Evolutionary conservation across 2,113 vertebrate species (phyloP).

Genomic region (Stomatorhinus ivindoensis): DNA sequence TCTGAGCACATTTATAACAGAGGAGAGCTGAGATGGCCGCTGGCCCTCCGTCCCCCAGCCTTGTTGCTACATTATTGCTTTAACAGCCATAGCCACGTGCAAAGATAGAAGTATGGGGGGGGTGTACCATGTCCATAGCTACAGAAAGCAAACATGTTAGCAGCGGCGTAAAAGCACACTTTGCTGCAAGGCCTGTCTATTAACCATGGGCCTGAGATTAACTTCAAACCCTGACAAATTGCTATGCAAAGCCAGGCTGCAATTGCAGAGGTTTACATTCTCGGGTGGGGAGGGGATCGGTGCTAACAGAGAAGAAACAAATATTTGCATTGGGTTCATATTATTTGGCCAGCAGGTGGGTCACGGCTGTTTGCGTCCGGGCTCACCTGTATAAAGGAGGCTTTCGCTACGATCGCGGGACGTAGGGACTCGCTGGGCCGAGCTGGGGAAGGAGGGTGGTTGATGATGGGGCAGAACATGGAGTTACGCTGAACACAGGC

Average conservation of each 20-base stretch:
- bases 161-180: background rate
- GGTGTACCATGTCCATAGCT: too few species aligned
- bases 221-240: background rate
- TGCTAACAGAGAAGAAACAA: conserved; percentile 13
- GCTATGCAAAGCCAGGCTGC: background rate
- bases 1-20: background rate
- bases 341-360: conserved; percentile 30
- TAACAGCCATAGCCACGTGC: background rate
- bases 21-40: background rate
- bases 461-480: background rate
- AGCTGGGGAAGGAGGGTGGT: background rate
- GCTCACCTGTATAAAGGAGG: background rate
- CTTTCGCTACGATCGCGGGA: background rate
- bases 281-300: conserved; percentile 19
- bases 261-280: background rate
- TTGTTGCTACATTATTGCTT: background rate
- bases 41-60: background rate
- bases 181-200: background rate
- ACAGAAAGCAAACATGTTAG: background rate
- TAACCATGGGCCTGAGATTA: background rate
- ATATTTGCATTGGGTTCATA: conserved; percentile 28
- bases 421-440: background rate
- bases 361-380: background rate
- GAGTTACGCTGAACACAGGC: background rate
- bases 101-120: too few species aligned